Evolutionary conservation across 2,888 invertebrate species (phyloP).

Genomic region (Tolmerus cingulatus): DNA sequence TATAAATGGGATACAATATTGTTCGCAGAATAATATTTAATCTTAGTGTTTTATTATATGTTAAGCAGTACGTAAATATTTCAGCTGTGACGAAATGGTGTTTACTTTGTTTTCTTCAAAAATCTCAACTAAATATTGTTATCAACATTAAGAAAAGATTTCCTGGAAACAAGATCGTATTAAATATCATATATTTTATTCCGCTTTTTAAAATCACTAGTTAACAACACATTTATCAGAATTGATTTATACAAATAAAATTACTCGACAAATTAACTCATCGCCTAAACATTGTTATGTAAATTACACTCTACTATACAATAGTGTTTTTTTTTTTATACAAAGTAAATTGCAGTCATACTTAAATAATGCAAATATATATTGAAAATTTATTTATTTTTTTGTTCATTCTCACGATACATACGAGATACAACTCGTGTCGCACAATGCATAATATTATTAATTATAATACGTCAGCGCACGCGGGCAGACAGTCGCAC

Average conservation of each 20-base stretch:
- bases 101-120: too few relatives aligned
- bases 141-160: not conserved
- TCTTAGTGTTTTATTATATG: too few relatives aligned
- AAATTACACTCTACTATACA: slow-evolving; percentile 12
- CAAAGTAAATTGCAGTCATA: slow-evolving; percentile 1
- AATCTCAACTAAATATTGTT: too few relatives aligned
- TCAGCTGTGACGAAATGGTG: too few relatives aligned
- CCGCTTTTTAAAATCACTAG: slow-evolving; percentile 2
- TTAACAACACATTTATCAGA: slow-evolving; percentile 34
- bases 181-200: slow-evolving; percentile 30
- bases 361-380: not conserved
- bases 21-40: too few relatives aligned
- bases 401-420: not conserved
- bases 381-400: not conserved
- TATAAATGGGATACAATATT: too few relatives aligned
- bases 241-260: slow-evolving; percentile 26
- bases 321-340: not conserved
- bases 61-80: too few relatives aligned
- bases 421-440: not conserved
- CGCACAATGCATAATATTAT: not conserved
- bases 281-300: slow-evolving; percentile 5
- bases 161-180: not conserved
- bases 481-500: not conserved
- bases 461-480: not conserved
- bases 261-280: slow-evolving; percentile 25